These are phyloP conservation scores for Archegozetes longisetosus DNA, from an alignment of 1,140 invertebrate genomes.

Conservation along the genomic window DNA sequence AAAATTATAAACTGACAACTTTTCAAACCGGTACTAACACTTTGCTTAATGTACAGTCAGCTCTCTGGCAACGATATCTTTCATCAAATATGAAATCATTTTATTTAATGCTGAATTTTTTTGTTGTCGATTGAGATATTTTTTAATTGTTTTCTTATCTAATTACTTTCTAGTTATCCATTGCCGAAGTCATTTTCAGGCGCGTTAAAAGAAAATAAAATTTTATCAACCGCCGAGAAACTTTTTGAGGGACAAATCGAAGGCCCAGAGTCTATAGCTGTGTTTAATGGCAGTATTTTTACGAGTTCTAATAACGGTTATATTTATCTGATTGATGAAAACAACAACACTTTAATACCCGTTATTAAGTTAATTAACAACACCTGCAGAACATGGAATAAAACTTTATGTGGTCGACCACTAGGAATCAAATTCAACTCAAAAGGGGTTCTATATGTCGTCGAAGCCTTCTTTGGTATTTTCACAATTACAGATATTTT, in stretches of 20 bases:
- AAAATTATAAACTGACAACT: too few relatives aligned
- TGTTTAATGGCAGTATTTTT: background rate
- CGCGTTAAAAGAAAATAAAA: background rate
- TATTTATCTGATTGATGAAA: background rate
- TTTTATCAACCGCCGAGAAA: background rate
- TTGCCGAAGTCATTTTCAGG: background rate
- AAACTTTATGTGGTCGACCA: slow-evolving; percentile 54
- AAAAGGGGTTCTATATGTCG: slow-evolving; percentile 50
- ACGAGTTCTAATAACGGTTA: background rate
- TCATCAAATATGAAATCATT: too few relatives aligned
- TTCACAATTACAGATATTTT: slow-evolving; percentile 49
- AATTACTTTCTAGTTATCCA: too few relatives aligned
- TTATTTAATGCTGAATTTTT: too few relatives aligned
- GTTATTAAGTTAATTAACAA: too few relatives aligned
- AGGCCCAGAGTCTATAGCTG: background rate
- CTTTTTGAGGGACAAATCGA: background rate
- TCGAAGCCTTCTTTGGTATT: slow-evolving; percentile 63
- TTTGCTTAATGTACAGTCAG: too few relatives aligned
- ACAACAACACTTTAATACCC: too few relatives aligned
- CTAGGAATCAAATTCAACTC: slow-evolving; percentile 57
- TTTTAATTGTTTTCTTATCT: too few relatives aligned
- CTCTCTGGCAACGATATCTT: too few relatives aligned
- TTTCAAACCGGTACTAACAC: too few relatives aligned
- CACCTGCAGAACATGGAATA: background rate
- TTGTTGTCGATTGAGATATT: too few relatives aligned